Evolutionary conservation across 2,888 invertebrate genomes (phyloP), one percentile per base, ranked within the genome.

Genomic region (Blera fallax): DNA sequence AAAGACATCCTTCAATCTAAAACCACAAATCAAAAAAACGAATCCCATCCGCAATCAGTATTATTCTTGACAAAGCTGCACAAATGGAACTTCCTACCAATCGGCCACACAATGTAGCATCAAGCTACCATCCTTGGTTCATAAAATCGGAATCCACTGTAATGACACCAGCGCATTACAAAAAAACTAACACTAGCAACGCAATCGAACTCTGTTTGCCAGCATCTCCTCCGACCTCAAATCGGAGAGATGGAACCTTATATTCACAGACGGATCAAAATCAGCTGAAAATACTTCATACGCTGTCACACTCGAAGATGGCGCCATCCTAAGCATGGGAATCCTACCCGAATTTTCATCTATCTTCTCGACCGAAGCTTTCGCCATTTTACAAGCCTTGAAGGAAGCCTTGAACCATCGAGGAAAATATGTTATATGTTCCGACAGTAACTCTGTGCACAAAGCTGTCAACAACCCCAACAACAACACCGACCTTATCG

Each of bases 391-490:
- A n/a, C n/a, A n/a, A n/a, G n/a, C n/a, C n/a, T n/a, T 73, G 11
- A 40, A 50, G 7, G 24, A 14, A 27, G 48, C 52, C 8, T 54
- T 32, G 5, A 40, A 29, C 14, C 32, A 4, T 14, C 32, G 37
- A 14, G 64, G 76, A 2, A 85, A 77, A 85, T 54, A 18, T 34
- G 29, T 62, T 7, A 78, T 83, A 70, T 83, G 74, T 43, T 58
- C 78, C 24, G 82, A 79, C 60, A 82, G 70, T 14, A 65, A 54
- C 11, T 82, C 82, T 21, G 37, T 62, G 0, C 40, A 79, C 11
- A 69, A 74, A 58, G 79, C 62, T 10, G 32, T 80, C 3, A 14
- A 32, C 8, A 87, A 79, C 43, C 27, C 34, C 4, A 74, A 56
- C 27, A 70, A 80, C 16, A 54, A 43, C 48, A 29, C 45, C 10